Percentiles rank a stretch among this genome's conserved stretches.
Conservation (phyloP, 2,888 invertebrate genomes). For the Gnatocerus cornutus region DNA sequence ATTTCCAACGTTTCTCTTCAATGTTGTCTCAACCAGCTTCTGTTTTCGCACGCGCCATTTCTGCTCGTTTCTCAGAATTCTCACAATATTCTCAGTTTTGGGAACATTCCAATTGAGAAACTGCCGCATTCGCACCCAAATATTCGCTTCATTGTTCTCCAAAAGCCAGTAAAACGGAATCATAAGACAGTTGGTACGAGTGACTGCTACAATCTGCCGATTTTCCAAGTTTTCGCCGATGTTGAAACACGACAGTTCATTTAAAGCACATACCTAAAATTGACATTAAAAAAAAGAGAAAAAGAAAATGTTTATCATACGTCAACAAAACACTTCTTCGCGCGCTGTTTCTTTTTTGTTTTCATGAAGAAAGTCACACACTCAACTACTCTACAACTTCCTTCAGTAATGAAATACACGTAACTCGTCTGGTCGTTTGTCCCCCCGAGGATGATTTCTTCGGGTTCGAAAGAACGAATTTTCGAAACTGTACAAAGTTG, state of each 20-base stretch:
- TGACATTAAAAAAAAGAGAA: neutral
- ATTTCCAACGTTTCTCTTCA: slow-evolving; percentile 23
- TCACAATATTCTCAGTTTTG: slow-evolving; percentile 60
- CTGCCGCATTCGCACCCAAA: slow-evolving; percentile 67
- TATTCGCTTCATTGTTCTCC: slow-evolving; percentile 67
- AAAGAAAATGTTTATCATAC: slow-evolving; percentile 12
- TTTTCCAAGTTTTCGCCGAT: slow-evolving; percentile 66
- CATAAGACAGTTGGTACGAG: slow-evolving; percentile 65
- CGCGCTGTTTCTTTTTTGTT: slow-evolving; percentile 3
- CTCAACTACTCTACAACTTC: slow-evolving; percentile 37
- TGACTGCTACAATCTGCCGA: slow-evolving; percentile 65
- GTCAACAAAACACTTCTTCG: slow-evolving; percentile 22
- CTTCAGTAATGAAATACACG: slow-evolving; percentile 32
- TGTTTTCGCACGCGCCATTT: slow-evolving; percentile 22
- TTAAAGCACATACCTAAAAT: slow-evolving; percentile 71
- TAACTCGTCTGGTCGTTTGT: slow-evolving; percentile 22
- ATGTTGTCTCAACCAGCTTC: slow-evolving; percentile 4
- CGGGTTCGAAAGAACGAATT: slow-evolving; percentile 17
- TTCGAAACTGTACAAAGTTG: slow-evolving; percentile 40
- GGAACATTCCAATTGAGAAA: slow-evolving; percentile 67
- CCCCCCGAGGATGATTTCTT: slow-evolving; percentile 34
- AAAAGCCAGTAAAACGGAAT: slow-evolving; percentile 68
- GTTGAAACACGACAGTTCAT: slow-evolving; percentile 61
- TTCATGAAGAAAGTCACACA: slow-evolving; percentile 8
- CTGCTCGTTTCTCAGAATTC: slow-evolving; percentile 46